These are phyloP conservation scores for Stictocephala bisonia DNA, from an alignment of 2,888 invertebrate genomes.

Conservation along the genomic window DNA sequence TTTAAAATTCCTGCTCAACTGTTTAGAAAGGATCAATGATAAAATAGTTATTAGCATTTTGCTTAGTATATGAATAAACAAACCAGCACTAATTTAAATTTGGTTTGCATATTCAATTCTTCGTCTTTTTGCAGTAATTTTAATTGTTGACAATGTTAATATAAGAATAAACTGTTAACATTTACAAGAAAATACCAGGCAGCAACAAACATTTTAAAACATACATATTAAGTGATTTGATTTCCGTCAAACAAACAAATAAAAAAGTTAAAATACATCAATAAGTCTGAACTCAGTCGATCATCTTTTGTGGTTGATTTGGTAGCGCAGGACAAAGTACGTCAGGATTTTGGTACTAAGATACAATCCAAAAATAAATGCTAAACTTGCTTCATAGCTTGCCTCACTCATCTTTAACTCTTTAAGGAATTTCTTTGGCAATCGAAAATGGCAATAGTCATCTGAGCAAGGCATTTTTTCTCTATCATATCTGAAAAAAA, in stretches of 20 bases:
- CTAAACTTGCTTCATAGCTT: constrained; percentile 73
- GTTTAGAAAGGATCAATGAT: background rate
- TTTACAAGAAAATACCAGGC: too few relatives aligned
- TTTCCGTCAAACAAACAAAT: too few relatives aligned
- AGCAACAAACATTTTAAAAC: too few relatives aligned
- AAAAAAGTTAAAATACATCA: too few relatives aligned
- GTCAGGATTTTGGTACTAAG: constrained; percentile 73
- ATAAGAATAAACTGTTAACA: too few relatives aligned
- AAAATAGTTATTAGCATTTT: background rate
- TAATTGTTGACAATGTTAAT: too few relatives aligned
- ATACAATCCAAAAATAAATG: constrained; percentile 74
- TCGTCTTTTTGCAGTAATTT: too few relatives aligned
- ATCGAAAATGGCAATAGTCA: constrained; percentile 79
- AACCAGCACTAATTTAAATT: too few relatives aligned
- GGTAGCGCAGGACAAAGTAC: constrained; percentile 64
- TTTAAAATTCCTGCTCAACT: background rate
- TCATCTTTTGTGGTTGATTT: constrained; percentile 52
- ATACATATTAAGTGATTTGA: too few relatives aligned
- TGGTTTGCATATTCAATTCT: too few relatives aligned
- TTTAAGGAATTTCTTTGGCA: constrained; percentile 78
- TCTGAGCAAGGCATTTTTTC: constrained; percentile 73
- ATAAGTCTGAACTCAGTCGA: too few relatives aligned
- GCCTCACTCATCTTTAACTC: constrained; percentile 77
- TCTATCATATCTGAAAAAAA: constrained; percentile 69
- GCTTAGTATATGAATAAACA: background rate